A percentile compares a stretch with the other conserved stretches of the same genome.
Conservation (phyloP, 2,888 invertebrate species). For the Drosophila melanosoma region DNA sequence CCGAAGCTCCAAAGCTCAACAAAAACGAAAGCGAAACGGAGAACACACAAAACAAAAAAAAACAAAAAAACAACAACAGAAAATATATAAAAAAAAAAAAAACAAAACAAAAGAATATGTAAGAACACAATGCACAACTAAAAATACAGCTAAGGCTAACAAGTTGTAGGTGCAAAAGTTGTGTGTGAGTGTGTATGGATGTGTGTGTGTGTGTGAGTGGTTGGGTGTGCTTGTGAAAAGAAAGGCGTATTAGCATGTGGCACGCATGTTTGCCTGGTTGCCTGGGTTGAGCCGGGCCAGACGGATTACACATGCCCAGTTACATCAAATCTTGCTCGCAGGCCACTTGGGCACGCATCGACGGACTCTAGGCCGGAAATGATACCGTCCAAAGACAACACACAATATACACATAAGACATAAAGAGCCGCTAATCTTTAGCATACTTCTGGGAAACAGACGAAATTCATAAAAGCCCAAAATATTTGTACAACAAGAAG, state of each 20-base stretch:
- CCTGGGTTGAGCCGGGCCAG: neutral
- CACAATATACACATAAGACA: constrained; percentile 12
- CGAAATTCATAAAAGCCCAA: neutral
- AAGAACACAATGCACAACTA: constrained; percentile 56
- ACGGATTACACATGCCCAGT: constrained; percentile 62
- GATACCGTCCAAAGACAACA: constrained; percentile 47
- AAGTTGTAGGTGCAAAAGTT: constrained; percentile 50
- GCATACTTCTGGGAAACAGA: constrained; percentile 23
- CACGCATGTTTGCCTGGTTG: constrained; percentile 11
- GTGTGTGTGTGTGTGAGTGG: neutral
- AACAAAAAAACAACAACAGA: constrained; percentile 6
- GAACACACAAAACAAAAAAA: constrained; percentile 23
- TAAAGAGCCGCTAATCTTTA: constrained; percentile 3
- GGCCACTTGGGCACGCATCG: constrained; percentile 71
- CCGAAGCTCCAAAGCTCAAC: constrained; percentile 40
- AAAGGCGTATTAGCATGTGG: constrained; percentile 25
- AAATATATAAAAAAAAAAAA: constrained; percentile 2
- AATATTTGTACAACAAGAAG: neutral
- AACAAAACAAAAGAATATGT: constrained; percentile 26
- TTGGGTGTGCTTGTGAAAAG: constrained; percentile 1
- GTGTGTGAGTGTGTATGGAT: neutral
- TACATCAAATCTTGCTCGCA: constrained; percentile 49
- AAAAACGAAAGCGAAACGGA: constrained; percentile 21
- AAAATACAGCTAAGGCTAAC: constrained; percentile 45
- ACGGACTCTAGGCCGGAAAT: constrained; percentile 57